Evolutionary conservation across 1,140 invertebrate genomes (phyloP).

Genomic region (Oedothorax gibbosus): DNA sequence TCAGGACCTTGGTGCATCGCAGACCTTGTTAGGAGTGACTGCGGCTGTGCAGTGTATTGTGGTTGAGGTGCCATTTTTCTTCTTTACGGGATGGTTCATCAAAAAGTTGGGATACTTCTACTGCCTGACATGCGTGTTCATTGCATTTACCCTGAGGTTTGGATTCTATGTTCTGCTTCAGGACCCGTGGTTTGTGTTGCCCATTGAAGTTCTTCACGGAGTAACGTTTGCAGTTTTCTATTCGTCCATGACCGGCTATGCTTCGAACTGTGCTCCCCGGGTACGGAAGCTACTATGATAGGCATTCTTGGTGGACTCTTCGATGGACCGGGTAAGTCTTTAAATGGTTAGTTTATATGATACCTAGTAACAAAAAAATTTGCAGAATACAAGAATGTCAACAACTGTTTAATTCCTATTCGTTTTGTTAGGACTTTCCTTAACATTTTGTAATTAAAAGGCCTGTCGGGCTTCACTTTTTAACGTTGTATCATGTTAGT

Average conservation of each 20-base stretch:
- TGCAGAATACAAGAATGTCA: no score
- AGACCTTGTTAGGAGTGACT: conserved; percentile 83
- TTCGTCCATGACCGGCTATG: conserved; percentile 88
- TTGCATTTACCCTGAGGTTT: conserved; percentile 80
- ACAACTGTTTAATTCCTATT: no score
- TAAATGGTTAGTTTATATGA: no score
- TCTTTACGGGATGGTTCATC: conserved; percentile 83
- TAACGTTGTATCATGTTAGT: no score
- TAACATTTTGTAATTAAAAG: no score
- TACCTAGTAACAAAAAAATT: no score
- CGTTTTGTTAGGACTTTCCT: no score
- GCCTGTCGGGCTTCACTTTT: no score
- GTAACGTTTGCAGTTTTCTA: conserved; percentile 89
- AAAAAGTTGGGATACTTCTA: conserved; percentile 84
- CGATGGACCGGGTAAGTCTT: conserved; percentile 62
- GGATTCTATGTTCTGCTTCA: conserved; percentile 82
- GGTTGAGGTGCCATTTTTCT: conserved; percentile 89
- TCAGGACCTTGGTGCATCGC: conserved; percentile 59
- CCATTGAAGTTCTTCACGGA: conserved; percentile 87
- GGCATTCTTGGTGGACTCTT: conserved; percentile 74
- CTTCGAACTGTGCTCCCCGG: conserved; percentile 85
- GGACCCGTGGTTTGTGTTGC: conserved; percentile 84
- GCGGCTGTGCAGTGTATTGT: conserved; percentile 83
- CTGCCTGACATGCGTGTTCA: conserved; percentile 84
- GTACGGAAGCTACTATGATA: conserved; percentile 81